Evolutionary conservation across 1,140 invertebrate species (phyloP).

Genomic region (Dreissena polymorpha): DNA sequence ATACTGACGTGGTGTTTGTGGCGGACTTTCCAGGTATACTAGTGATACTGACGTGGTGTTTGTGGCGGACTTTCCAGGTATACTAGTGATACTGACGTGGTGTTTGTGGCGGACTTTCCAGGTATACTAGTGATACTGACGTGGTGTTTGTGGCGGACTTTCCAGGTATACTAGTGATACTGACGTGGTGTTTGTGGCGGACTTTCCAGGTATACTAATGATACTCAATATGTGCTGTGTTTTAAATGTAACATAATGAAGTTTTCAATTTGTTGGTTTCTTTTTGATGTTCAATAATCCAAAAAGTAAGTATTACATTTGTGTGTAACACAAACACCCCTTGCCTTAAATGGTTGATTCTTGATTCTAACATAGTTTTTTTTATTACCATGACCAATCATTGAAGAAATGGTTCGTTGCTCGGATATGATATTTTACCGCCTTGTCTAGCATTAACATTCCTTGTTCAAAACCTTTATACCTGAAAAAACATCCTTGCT

Average conservation of each 20-base stretch:
- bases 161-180: slow-evolving; percentile 84
- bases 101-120: slow-evolving; percentile 95
- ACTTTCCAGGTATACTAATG: slow-evolving; percentile 87
- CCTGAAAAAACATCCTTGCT: too few relatives aligned
- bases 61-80: slow-evolving; percentile 93
- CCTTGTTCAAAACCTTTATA: too few relatives aligned
- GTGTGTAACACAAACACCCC: too few relatives aligned
- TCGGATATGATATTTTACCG: too few relatives aligned
- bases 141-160: slow-evolving; percentile 94
- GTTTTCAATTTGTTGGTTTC: too few relatives aligned
- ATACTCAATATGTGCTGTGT: background rate
- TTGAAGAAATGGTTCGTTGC: too few relatives aligned
- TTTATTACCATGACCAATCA: too few relatives aligned
- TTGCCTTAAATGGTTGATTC: too few relatives aligned
- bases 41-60: slow-evolving; percentile 87
- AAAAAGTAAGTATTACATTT: too few relatives aligned
- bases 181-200: slow-evolving; percentile 92
- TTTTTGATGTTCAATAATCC: too few relatives aligned
- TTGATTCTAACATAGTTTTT: too few relatives aligned
- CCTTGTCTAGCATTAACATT: too few relatives aligned
- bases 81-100: slow-evolving; percentile 82
- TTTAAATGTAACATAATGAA: background rate
- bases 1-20: slow-evolving; percentile 89
- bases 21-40: slow-evolving; percentile 91
- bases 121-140: slow-evolving; percentile 83